Evolutionary conservation across 2,888 invertebrate species (phyloP), one percentile per base, ranked within the genome.

Genomic region (Pandemis cinnamomeana): DNA sequence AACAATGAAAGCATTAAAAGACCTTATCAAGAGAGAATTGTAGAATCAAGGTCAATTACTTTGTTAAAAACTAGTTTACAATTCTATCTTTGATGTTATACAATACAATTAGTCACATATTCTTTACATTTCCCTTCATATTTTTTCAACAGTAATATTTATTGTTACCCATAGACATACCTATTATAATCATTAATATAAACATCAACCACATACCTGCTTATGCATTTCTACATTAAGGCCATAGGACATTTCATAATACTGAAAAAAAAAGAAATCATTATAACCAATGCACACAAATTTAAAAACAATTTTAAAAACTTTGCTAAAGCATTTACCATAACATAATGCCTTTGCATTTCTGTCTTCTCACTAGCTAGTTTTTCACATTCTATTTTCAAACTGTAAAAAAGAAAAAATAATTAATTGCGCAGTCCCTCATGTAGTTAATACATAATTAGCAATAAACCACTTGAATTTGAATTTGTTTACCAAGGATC

Each of bases 301-400:
- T 53, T 11, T 20, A 60, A 61, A 7, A 64, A 51, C 41, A 11
- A 42, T 27, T 53, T 27, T 8, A 48, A 7, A 20, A 80, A 81
- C 76, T 79, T 75, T 27, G 7, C 69, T 71, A 72, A 83, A 72
- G 82, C 72, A 77, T 79, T 96, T 95, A 99, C 99, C 99, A 99
- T 99, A 85, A 99, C 99, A 95, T 99, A 99, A 95, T 99, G 99
- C 93, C 99, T 96, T 94, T 99, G 99, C 97, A 99, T 98, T 95
- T 99, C 99, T 84, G 99, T 99, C 95, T 99, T 99, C 95, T 99
- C 99, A 92, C 97, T 97, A 79, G 98, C 98, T 91, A 99, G 94
- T 95, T 99, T 99, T 93, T 99, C 99, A 95, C 98, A 98, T 95
- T 99, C 99, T 95, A 99, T 95, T 95, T 99, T 99, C 89, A 99